phyloP scores from a whole-genome alignment of 2,888 invertebrate genomes.

The Ptilodon capucinus region DNA sequence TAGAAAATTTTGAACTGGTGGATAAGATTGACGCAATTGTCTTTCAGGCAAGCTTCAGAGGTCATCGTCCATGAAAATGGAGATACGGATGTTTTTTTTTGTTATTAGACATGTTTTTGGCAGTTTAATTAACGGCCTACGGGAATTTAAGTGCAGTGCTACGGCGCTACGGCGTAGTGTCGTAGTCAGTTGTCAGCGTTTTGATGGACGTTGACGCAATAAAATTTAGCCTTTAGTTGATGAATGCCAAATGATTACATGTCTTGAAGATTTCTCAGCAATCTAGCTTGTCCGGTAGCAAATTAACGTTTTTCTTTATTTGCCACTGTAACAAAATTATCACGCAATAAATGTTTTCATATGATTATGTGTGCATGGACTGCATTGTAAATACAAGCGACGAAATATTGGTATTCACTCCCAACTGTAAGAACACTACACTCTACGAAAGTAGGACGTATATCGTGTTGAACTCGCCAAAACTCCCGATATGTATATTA shows the following conservation, averaged over 20 bases:
- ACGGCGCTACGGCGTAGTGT: background rate
- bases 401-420: conserved; percentile 45
- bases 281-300: background rate
- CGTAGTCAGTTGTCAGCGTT: background rate
- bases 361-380: conserved; percentile 62
- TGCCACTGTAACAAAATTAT: conserved; percentile 26
- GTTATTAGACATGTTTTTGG: background rate
- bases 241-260: background rate
- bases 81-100: background rate
- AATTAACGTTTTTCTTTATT: background rate
- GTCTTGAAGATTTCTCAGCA: background rate
- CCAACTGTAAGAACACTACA: conserved; percentile 67
- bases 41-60: background rate
- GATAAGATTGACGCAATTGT: background rate
- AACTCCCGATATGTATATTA: conserved; percentile 31
- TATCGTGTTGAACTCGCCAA: background rate
- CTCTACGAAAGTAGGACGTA: conserved; percentile 42
- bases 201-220: background rate
- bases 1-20: conserved; percentile 8
- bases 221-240: background rate
- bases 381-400: conserved; percentile 75
- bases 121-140: background rate
- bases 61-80: background rate
- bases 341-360: conserved; percentile 28
- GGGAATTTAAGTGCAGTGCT: background rate